phyloP scores from a whole-genome alignment of 2,888 invertebrate genomes.

The Deilephila elpenor region DNA sequence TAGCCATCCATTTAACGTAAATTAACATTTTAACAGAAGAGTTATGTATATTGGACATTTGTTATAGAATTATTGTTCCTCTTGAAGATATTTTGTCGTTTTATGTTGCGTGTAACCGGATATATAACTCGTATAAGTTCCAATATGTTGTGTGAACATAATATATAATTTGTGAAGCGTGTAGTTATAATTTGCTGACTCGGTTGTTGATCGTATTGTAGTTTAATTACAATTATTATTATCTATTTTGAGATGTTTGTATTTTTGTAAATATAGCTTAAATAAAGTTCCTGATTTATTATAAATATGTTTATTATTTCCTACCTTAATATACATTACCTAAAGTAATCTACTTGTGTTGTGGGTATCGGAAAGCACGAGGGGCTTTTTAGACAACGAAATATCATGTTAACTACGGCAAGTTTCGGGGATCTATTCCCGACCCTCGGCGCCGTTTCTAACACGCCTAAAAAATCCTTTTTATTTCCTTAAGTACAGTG shows the following conservation, averaged over 20 bases:
- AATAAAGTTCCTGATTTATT: constrained; percentile 84
- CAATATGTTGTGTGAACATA: constrained; percentile 20
- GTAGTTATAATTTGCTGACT: constrained; percentile 49
- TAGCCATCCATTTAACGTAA: background rate
- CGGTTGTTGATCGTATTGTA: constrained; percentile 67
- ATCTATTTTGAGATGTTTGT: constrained; percentile 79
- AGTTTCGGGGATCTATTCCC: no score
- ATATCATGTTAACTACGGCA: no score
- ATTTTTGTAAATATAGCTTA: constrained; percentile 81
- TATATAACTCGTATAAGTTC: constrained; percentile 11
- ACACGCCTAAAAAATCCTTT: no score
- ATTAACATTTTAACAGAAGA: background rate
- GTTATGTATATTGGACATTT: background rate
- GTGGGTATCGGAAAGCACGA: no score
- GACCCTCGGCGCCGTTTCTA: no score
- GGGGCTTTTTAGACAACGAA: no score
- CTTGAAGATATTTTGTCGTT: constrained; percentile 8
- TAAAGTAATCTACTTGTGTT: no score
- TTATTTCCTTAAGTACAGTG: no score
- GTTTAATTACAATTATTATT: constrained; percentile 59
- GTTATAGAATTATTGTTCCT: background rate
- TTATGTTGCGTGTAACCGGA: background rate
- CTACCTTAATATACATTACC: background rate
- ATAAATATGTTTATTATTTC: constrained; percentile 35
- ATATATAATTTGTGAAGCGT: constrained; percentile 39